Evolutionary conservation across 2,113 vertebrate genomes (phyloP), one percentile per base, ranked within the genome.

Genomic region (Sinocyclocheilus rhinocerous): DNA sequence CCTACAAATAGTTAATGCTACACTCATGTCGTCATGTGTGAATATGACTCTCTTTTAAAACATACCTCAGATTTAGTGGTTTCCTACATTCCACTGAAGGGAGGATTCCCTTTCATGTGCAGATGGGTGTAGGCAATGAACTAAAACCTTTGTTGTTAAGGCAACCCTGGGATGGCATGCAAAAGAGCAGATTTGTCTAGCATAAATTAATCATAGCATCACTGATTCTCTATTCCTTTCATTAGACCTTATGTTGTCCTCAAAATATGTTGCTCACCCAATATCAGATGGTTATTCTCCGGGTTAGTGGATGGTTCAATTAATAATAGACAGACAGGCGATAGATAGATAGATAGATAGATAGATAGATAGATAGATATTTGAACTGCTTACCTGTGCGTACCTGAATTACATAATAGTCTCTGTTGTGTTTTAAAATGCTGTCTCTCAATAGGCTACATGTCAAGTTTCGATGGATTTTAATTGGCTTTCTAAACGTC

Each of bases 401-500:
- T 82, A 48, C 80, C 42, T 67, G 39, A 52, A 69, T 22, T 50
- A 67, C 39, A 24, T 81, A 72, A 70, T 29, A 1, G 26, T 1
- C 2, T 50, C 4, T 67, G 42, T 69, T 70, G 10, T 7, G 9
- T 79, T 70, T 33, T 48, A 48, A 81, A 81, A 45, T 36, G 48
- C 45, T 11, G 24, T 70, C 5, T 59, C 55, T n/a, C n/a, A 10
- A 39, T 79, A 57, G 77, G 33, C 67, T 9, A 22, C 33, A 11
- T 11, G 9, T 10, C 18, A 78, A 24, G 22, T 18, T 7, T 9
- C 0, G 0, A 1, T 48, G 63, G 7, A 70, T 36, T 45, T 67
- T 57, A 33, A 83, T 73, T 83, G 67, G 81, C 45, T 83, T 9
- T 1, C 50, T 39, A 50, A 57, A 83, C 50, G 65, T 57, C 81